Evolutionary conservation across 2,113 vertebrate genomes (phyloP).

Genomic region (Corythaixoides concolor): DNA sequence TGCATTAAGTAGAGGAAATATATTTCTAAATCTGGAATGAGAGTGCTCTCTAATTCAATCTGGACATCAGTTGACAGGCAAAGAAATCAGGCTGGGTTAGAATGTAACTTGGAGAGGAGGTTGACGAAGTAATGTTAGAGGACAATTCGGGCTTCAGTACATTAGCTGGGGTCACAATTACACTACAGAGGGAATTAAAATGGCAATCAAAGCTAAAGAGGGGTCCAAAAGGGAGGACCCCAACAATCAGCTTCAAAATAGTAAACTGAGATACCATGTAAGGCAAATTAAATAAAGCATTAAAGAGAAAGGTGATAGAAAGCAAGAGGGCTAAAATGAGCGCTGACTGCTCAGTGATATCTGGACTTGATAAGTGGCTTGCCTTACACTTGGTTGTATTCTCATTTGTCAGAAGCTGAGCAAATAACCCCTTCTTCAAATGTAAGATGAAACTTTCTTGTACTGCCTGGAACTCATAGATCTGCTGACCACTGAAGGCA

Average conservation of each 20-base stretch:
- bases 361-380: neutral
- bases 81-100: neutral
- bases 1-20: conserved; percentile 70
- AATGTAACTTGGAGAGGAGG: neutral
- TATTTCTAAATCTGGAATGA: conserved; percentile 55
- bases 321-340: neutral
- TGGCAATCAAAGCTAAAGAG: neutral
- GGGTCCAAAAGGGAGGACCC: neutral
- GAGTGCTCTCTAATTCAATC: conserved; percentile 69
- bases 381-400: neutral
- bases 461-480: neutral
- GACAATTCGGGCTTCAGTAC: neutral
- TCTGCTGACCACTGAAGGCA: neutral
- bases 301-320: neutral
- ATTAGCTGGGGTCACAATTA: conserved; percentile 5
- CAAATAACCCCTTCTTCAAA: neutral
- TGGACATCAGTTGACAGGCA: conserved; percentile 35
- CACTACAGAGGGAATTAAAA: conserved; percentile 18
- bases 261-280: neutral
- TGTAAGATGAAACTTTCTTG: neutral
- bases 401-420: neutral
- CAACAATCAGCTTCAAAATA: neutral
- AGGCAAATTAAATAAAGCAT: neutral
- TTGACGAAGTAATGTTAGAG: conserved; percentile 17
- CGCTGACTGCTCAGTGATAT: neutral